Evolutionary conservation across 1,140 invertebrate genomes (phyloP), one percentile per base, ranked within the genome.

Genomic region (Eurosta solidaginis): DNA sequence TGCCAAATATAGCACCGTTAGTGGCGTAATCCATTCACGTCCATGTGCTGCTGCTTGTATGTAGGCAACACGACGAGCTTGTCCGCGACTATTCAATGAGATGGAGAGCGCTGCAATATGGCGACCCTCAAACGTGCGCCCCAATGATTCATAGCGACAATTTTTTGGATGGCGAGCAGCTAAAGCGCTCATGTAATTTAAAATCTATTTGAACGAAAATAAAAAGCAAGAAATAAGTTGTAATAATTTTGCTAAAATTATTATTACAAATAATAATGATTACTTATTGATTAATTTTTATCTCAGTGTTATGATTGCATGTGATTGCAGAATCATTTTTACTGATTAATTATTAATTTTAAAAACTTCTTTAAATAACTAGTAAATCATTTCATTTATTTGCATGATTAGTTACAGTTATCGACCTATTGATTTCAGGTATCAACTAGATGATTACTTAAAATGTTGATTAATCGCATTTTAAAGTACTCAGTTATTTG

Each of bases 1-100:
- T 42, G 84, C 89, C 75, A 93, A 89, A 83, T 92, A 93, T 0
- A 92, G 82, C 5, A 90, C 91, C 0, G 91, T 90, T 7, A 92
- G 90, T 4, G 92, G 90, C 0, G 92, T 90, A 45, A 93, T 91
- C 93, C 93, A 94, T 88, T 94, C 93, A 79, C 93, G 84, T 12
- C 85, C 85, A 49, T 87, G 85, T 33, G 84, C 77, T 6, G 83
- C 84, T 1, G 82, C 83, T 77, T 87, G 85, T 6, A 87, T 87
- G 47, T 87, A 87, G 45, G 85, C 85, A 50, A 87, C 84, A 22
- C 86, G 82, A 20, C 84, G 82, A 3, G 81, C 79, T 6, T 84
- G 81, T 0, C 74, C 49, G 0, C 81, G 78, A 0, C 79, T 79
- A 22, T 86, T 87, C n/a, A 85, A 79, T 0, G 88, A 89, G 10